Conservation (phyloP, 2,888 invertebrate genomes). For the Mylabris sibirica region DNA sequence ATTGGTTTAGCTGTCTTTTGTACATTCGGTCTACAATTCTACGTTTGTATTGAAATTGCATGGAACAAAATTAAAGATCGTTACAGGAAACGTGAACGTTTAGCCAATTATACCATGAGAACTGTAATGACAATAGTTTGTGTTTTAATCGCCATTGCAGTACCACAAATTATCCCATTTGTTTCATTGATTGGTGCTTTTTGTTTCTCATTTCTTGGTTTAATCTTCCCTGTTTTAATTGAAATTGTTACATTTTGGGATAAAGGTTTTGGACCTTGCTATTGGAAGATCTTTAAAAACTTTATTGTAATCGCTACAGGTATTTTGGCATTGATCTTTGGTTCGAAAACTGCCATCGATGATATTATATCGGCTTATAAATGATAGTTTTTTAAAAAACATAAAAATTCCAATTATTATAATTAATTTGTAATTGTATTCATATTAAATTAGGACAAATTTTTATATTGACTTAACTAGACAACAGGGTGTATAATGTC, state of each 20-base stretch:
- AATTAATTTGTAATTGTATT: background rate
- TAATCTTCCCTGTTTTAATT: slow-evolving; percentile 85
- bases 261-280: slow-evolving; percentile 75
- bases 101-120: slow-evolving; percentile 79
- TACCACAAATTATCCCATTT: slow-evolving; percentile 88
- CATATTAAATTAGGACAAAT: background rate
- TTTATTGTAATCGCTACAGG: slow-evolving; percentile 78
- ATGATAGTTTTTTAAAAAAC: background rate
- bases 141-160: slow-evolving; percentile 81
- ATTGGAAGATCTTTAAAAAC: slow-evolving; percentile 84
- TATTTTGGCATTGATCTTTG: slow-evolving; percentile 81
- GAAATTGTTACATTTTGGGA: slow-evolving; percentile 89
- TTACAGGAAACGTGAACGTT: slow-evolving; percentile 66
- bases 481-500: slow-evolving; percentile 1
- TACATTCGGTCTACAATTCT: slow-evolving; percentile 96
- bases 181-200: slow-evolving; percentile 93
- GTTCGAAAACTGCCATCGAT: slow-evolving; percentile 72
- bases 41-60: slow-evolving; percentile 91
- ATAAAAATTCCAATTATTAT: background rate
- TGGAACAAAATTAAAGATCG: slow-evolving; percentile 84
- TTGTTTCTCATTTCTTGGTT: slow-evolving; percentile 89
- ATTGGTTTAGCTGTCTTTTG: slow-evolving; percentile 92
- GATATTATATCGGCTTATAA: slow-evolving; percentile 63
- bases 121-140: slow-evolving; percentile 72
- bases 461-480: background rate